Conservation (phyloP, 1,140 invertebrate species). For the Aphelenchoides fujianensis region DNA sequence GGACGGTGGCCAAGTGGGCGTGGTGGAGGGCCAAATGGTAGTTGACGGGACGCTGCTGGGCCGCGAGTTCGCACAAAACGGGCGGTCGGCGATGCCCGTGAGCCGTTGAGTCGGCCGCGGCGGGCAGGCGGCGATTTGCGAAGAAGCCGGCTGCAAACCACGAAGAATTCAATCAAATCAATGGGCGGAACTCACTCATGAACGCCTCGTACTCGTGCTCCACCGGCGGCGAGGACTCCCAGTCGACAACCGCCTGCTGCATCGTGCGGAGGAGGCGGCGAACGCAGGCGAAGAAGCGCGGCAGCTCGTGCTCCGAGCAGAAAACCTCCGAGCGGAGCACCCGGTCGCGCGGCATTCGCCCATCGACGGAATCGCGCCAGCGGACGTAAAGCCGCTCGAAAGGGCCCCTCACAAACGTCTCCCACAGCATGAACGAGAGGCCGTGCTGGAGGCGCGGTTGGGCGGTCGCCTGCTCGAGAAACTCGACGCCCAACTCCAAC, state of each 20-base stretch:
- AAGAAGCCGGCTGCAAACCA: neutral
- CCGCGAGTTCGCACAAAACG: conserved; percentile 29
- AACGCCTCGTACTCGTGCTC: conserved; percentile 10
- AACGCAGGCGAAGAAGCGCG: conserved; percentile 26
- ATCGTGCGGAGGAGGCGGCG: conserved; percentile 27
- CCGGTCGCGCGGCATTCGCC: conserved; percentile 29
- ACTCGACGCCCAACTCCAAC: conserved; percentile 33
- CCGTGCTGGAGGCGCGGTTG: conserved; percentile 40
- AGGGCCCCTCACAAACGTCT: conserved; percentile 36
- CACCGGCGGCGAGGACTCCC: conserved; percentile 10
- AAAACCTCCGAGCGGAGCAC: conserved; percentile 35
- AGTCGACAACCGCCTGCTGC: neutral
- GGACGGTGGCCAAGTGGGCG: conserved; percentile 27
- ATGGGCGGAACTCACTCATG: neutral
- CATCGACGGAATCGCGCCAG: conserved; percentile 13
- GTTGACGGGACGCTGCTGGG: conserved; percentile 36
- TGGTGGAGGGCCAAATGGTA: conserved; percentile 50
- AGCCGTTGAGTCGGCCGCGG: neutral
- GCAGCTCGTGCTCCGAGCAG: conserved; percentile 32
- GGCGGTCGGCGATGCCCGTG: neutral
- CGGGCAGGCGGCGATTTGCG: neutral
- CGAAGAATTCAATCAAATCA: conserved; percentile 14
- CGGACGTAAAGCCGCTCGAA: conserved; percentile 31
- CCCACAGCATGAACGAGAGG: conserved; percentile 46
- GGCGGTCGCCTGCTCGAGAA: conserved; percentile 19